phyloP scores from a whole-genome alignment of 2,113 vertebrate species.

The Halichoerus grypus region DNA sequence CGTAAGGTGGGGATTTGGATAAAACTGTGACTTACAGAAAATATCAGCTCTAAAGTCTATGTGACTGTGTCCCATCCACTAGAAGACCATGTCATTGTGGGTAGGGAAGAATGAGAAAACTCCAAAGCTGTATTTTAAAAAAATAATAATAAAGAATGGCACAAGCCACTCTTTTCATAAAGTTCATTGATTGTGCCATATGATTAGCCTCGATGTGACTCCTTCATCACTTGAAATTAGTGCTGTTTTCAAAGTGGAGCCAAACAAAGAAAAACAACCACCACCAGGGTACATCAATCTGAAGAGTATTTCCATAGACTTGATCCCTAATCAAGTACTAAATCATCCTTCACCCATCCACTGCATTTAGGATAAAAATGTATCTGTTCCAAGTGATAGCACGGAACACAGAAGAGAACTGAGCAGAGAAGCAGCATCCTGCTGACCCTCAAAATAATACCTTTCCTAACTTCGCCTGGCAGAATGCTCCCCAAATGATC shows the following conservation, averaged over 20 bases:
- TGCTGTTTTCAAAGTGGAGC: neutral
- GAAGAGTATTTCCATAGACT: conserved; percentile 76
- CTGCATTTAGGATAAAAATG: conserved; percentile 77
- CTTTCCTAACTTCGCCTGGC: conserved; percentile 52
- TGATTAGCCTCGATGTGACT: neutral
- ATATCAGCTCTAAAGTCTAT: neutral
- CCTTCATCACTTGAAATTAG: neutral
- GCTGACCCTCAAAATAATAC: conserved; percentile 64
- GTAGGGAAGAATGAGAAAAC: neutral
- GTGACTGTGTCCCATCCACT: too few relatives aligned
- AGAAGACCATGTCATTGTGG: neutral
- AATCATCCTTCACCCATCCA: conserved; percentile 79
- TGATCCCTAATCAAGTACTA: conserved; percentile 79
- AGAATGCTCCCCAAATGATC: neutral
- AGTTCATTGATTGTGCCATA: conserved; percentile 40
- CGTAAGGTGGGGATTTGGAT: neutral
- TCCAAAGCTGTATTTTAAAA: neutral
- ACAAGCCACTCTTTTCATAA: neutral
- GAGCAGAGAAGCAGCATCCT: conserved; percentile 70
- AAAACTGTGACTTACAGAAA: neutral
- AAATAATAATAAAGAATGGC: neutral
- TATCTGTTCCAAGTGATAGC: conserved; percentile 60
- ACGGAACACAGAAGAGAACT: conserved; percentile 60
- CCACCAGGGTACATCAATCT: conserved; percentile 77
- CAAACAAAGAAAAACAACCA: conserved; percentile 22